These are phyloP conservation scores for Labeo calbasu DNA, from an alignment of 2,797 vertebrate genomes.

Conservation along the genomic window DNA sequence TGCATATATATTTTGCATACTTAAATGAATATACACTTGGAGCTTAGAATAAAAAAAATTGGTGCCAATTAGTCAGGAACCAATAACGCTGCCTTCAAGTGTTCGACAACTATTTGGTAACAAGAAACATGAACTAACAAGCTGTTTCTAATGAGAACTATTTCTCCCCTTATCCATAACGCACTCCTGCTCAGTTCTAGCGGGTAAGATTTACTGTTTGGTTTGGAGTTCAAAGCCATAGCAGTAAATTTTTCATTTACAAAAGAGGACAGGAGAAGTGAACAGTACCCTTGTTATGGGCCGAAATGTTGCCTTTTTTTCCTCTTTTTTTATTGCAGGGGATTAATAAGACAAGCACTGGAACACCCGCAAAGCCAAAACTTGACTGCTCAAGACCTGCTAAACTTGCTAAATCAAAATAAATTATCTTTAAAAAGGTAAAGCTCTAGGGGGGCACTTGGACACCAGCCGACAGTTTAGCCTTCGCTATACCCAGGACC, in stretches of 20 bases:
- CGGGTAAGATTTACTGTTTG: slow-evolving; percentile 68
- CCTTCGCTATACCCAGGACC: slow-evolving; percentile 49
- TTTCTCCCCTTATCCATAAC: slow-evolving; percentile 56
- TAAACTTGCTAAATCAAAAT: slow-evolving; percentile 55
- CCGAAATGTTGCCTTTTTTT: slow-evolving; percentile 49
- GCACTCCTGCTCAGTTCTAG: slow-evolving; percentile 59
- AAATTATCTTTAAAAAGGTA: slow-evolving; percentile 54
- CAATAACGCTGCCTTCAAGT: slow-evolving; percentile 65
- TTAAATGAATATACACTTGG: slow-evolving; percentile 66
- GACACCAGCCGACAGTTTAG: slow-evolving; percentile 48
- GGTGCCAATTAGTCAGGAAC: slow-evolving; percentile 66
- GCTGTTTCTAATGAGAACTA: slow-evolving; percentile 65
- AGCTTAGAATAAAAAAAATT: background rate
- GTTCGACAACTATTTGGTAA: slow-evolving; percentile 65
- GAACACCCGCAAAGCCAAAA: slow-evolving; percentile 62
- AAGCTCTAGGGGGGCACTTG: slow-evolving; percentile 40
- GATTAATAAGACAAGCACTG: slow-evolving; percentile 71
- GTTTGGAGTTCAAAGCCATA: slow-evolving; percentile 69
- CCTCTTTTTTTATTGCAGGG: slow-evolving; percentile 60
- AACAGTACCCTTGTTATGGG: slow-evolving; percentile 64
- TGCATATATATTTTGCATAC: no score
- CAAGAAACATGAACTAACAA: slow-evolving; percentile 69
- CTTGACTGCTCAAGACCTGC: slow-evolving; percentile 61
- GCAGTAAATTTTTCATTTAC: slow-evolving; percentile 68
- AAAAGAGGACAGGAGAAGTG: slow-evolving; percentile 67